Base-by-base conservation (phyloP, 1,140 invertebrate species). In the Probaryconus sp. region DNA sequence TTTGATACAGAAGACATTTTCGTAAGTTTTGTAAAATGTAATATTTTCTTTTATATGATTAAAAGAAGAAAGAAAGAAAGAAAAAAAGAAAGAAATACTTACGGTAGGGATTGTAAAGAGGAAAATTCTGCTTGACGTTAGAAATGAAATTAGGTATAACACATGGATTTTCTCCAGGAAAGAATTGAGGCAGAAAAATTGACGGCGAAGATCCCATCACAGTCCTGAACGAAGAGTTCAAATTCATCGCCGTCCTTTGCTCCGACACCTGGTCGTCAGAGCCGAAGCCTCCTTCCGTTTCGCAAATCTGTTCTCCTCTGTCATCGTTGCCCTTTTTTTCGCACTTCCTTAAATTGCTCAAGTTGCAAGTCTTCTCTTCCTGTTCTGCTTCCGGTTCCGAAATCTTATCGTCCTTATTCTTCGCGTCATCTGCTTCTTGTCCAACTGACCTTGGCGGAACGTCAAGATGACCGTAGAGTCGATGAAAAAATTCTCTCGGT, bases 401-500 rank as follows among this genome's bases (percentile, higher is more conserved):
- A 48, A 37, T 30, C 11, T 28, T 20, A 3, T 53, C 47, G 2
- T 3, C 40, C 14, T 38, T 60, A 11, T 63, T 71, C 67, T 78
- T 64, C 33, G 63, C 4, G 5, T 78, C 79, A 18, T 81, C 72
- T 7, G 43, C 18, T 9, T 78, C 68, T 4, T 45, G 37, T 5
- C 61, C 73, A n/a, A 10, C 26, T 43, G 79, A 79, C 6, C 70
- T 79, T 26, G 85, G n/a, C n/a, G n/a, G n/a, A n/a, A n/a, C 77
- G 40, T 92, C 92, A 1, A 92, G 82, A 53, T 92, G 89, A 0
- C 91, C 92, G 48, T 92, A 93, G 7, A 93, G 82, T 20, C 91
- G 85, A 4, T 91, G 90, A 71, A 93, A 93, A 81, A 93, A 93
- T 73, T 90, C 89, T 20, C 91, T 82, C 9, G 91, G 92, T 0